These are phyloP conservation scores for Mus caroli DNA, from an alignment of 2,797 vertebrate species.

Conservation along the genomic window DNA sequence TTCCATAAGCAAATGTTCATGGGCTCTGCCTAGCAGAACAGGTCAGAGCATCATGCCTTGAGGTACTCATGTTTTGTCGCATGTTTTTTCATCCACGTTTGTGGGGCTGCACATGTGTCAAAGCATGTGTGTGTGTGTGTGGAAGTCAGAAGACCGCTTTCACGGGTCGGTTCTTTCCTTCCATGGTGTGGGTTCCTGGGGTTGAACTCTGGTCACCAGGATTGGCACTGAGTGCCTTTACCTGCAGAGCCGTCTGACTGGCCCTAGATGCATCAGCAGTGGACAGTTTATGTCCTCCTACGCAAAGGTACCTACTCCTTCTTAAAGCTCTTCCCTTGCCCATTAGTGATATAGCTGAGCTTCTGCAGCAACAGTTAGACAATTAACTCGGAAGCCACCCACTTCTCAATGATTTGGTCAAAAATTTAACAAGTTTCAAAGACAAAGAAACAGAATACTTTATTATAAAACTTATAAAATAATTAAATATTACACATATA, in stretches of 20 bases:
- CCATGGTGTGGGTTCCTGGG: not conserved
- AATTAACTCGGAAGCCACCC: slow-evolving; percentile 61
- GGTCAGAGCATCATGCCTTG: not conserved
- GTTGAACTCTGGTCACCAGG: not conserved
- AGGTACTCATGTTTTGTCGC: not conserved
- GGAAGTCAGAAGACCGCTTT: not conserved
- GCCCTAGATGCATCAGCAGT: not conserved
- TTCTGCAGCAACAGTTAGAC: not conserved
- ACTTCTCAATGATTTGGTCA: slow-evolving; percentile 83
- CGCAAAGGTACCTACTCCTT: not conserved
- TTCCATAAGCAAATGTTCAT: not conserved
- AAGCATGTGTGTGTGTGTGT: not conserved
- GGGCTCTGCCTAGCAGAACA: not conserved
- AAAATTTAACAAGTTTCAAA: slow-evolving; percentile 86
- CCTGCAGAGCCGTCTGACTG: not conserved
- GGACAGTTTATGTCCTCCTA: slow-evolving; percentile 7
- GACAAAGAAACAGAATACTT: slow-evolving; percentile 90
- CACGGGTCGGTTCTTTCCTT: not conserved
- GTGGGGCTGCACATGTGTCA: not conserved
- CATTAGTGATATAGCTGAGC: not conserved
- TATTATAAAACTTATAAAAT: slow-evolving; percentile 93
- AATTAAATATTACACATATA: slow-evolving; percentile 94
- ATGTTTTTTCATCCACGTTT: not conserved
- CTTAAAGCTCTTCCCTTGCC: not conserved
- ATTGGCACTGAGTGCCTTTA: not conserved